Conservation (phyloP, 1,140 invertebrate genomes). For the Bombus affinis region DNA sequence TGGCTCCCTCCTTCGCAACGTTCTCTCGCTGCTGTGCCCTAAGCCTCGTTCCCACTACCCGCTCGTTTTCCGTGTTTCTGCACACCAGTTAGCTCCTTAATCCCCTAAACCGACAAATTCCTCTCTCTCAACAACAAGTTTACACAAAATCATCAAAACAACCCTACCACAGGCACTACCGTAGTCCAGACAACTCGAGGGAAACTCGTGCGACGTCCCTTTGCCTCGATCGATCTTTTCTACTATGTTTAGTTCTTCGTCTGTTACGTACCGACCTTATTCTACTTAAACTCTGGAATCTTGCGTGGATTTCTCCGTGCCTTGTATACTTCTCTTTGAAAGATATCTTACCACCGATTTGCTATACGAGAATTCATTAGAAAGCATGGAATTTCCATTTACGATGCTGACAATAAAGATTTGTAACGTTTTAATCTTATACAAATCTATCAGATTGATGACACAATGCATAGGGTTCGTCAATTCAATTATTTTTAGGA, state of each 20-base stretch:
- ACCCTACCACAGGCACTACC: constrained; percentile 4
- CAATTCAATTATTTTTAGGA: no score
- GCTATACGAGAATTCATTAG: no score
- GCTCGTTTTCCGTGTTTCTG: constrained; percentile 12
- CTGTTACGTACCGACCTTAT: not conserved
- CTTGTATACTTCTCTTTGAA: constrained; percentile 9
- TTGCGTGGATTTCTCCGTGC: constrained; percentile 27
- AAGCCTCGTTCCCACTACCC: not conserved
- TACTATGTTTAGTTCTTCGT: not conserved
- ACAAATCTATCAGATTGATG: no score
- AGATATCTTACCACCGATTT: not conserved
- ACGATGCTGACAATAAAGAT: no score
- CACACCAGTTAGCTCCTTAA: constrained; percentile 18
- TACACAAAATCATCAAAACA: constrained; percentile 60
- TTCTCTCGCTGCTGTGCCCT: constrained; percentile 5
- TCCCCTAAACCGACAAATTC: constrained; percentile 43
- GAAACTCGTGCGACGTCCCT: constrained; percentile 29
- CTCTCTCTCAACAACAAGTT: constrained; percentile 49
- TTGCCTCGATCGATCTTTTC: not conserved
- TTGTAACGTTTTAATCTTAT: no score
- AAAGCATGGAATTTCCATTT: not conserved
- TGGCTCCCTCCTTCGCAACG: constrained; percentile 51
- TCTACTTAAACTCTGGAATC: constrained; percentile 16
- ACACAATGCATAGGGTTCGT: no score
- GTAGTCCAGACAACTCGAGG: not conserved